Evolutionary conservation across 2,888 invertebrate genomes (phyloP), one percentile per base, ranked within the genome.

Genomic region (Harmothoe impar): DNA sequence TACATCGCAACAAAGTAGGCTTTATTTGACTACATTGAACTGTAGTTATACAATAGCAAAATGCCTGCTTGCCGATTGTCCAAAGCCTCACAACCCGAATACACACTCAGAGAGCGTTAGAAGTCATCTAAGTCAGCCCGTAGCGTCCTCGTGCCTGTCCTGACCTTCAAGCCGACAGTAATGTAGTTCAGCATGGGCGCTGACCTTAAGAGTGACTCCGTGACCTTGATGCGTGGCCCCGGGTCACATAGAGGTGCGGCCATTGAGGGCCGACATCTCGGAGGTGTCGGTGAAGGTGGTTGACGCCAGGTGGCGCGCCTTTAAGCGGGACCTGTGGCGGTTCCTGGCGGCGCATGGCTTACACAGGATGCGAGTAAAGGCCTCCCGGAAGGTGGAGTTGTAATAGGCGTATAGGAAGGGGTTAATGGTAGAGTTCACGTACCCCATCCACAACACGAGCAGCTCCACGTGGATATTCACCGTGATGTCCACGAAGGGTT

Each of bases 381-480:
- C 92, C 43, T 92, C 89, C 43, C 93, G 84, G 89, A 93, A 93
- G 62, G 91, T 52, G 29, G 93, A 91, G 91, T 93, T 93, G 91
- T 92, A 93, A 91, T 93, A 93, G 62, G 93, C 93, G 91, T 93
- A 93, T 17, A 93, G 90, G 90, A 93, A 93, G 15, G 93, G 93
- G 72, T 93, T 93, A 68, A 93, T 91, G 31, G 92, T 84, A 31
- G 92, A 92, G 89, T 93, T 93, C 54, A 92, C 91, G 89, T 93
- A 93, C 29, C 93, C 93, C 20, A 93, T 89, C 93, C 93, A 93
- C 52, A 93, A 91, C 7, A 86, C 88, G 78, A 91, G 84, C 90
- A 92, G 89, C 29, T 93, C 93, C 77, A 93, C 43, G 81, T 93
- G 92, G 20, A 90, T 31, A 77, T 90, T 91, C 17, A 92, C 23